Conservation (phyloP, 2,113 vertebrate genomes). For the Cyphomyrus discorhynchus region DNA sequence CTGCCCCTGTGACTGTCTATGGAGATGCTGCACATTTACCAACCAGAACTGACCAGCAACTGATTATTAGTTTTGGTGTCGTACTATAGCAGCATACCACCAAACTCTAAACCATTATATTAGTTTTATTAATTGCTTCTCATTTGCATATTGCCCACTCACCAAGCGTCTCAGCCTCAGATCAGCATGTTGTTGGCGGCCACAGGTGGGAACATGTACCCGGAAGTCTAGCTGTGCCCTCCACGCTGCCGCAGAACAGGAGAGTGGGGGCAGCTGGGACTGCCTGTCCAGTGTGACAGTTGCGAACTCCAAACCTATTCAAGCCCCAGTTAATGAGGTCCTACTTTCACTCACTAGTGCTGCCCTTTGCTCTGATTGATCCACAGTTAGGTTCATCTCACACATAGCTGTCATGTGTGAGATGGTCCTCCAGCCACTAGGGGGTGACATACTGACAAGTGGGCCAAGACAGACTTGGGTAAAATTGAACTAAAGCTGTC, state of each 20-base stretch:
- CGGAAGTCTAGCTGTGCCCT: not conserved
- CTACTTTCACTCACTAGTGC: not conserved
- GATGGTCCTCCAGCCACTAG: not conserved
- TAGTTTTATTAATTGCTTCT: not conserved
- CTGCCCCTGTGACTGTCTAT: not conserved
- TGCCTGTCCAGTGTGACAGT: not conserved
- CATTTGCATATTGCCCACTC: not conserved
- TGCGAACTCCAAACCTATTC: slow-evolving; percentile 1
- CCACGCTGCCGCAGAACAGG: not conserved
- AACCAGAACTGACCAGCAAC: not conserved
- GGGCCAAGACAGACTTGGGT: not conserved
- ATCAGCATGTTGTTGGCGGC: not conserved
- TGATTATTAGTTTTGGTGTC: not conserved
- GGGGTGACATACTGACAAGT: not conserved
- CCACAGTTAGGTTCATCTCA: not conserved
- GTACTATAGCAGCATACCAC: not conserved
- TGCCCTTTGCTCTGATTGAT: not conserved
- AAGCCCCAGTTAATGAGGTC: not conserved
- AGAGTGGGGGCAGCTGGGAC: no score
- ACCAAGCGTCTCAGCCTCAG: not conserved
- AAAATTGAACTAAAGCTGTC: not conserved
- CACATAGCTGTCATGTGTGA: not conserved
- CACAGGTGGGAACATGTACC: not conserved
- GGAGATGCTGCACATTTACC: not conserved
- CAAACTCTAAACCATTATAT: not conserved